phyloP scores from a whole-genome alignment of 2,113 vertebrate genomes.

The Myotis yumanensis region DNA sequence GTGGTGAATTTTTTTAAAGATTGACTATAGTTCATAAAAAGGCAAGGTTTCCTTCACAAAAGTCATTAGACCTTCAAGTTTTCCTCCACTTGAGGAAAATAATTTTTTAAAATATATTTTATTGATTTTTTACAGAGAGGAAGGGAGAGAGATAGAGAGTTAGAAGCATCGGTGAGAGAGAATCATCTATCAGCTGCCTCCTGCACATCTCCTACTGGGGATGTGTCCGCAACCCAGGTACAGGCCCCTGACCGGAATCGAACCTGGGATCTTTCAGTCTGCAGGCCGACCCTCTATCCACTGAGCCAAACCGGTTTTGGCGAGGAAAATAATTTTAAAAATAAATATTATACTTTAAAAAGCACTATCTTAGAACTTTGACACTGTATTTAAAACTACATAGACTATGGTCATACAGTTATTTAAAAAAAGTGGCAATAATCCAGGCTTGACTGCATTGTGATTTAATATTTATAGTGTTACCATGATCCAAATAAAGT shows the following conservation, averaged over 20 bases:
- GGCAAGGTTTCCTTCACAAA: not conserved
- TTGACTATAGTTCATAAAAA: conserved; percentile 50
- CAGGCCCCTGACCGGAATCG: too few relatives aligned
- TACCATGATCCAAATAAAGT: conserved; percentile 79
- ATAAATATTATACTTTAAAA: conserved; percentile 10
- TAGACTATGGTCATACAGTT: conserved; percentile 60
- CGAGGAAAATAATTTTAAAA: conserved; percentile 43
- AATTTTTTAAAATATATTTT: too few relatives aligned
- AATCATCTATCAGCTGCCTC: too few relatives aligned
- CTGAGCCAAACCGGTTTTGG: too few relatives aligned
- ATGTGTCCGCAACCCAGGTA: too few relatives aligned
- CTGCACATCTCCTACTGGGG: too few relatives aligned
- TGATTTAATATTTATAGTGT: conserved; percentile 83
- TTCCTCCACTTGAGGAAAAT: conserved; percentile 18
- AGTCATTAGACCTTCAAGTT: not conserved
- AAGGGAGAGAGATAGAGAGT: too few relatives aligned
- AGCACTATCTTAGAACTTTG: conserved; percentile 35
- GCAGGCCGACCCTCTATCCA: too few relatives aligned
- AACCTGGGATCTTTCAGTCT: too few relatives aligned
- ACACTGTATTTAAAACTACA: conserved; percentile 62
- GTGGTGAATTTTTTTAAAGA: conserved; percentile 36
- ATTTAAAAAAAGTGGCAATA: conserved; percentile 76
- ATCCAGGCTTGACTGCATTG: conserved; percentile 69
- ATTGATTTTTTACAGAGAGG: too few relatives aligned
- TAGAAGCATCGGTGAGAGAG: too few relatives aligned